These are phyloP conservation scores for Drosophila lacicola DNA, from an alignment of 2,888 invertebrate genomes.

Conservation along the genomic window DNA sequence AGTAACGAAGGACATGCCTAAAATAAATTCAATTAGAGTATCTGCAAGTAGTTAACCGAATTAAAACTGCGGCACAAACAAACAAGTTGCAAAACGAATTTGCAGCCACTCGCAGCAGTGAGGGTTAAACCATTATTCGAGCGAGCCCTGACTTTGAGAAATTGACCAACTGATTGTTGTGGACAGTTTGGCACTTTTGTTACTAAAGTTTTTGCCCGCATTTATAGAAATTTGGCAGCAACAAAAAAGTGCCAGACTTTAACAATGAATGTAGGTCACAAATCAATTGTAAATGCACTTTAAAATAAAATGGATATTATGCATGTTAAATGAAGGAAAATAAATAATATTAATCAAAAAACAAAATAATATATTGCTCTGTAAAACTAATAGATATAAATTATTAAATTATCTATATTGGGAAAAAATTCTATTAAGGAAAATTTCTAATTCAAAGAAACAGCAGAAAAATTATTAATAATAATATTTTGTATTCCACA, in stretches of 20 bases:
- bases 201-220: conserved; percentile 34
- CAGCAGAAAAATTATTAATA: too few species aligned
- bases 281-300: conserved; percentile 26
- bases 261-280: conserved; percentile 38
- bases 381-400: neutral
- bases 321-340: neutral
- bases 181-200: conserved; percentile 61
- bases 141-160: conserved; percentile 50
- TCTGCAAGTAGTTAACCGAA: conserved; percentile 43
- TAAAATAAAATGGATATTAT: neutral
- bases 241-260: conserved; percentile 11
- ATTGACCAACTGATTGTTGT: conserved; percentile 47
- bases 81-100: conserved; percentile 8
- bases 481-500: too few species aligned
- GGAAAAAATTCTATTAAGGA: too few species aligned
- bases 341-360: neutral
- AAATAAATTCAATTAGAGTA: conserved; percentile 40
- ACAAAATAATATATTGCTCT: neutral
- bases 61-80: conserved; percentile 29
- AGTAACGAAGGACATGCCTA: conserved; percentile 17
- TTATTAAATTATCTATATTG: too few species aligned
- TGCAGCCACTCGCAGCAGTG: conserved; percentile 3
- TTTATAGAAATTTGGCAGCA: conserved; percentile 19
- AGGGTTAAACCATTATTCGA: conserved; percentile 42
- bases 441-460: too few species aligned